Percentiles rank a stretch among this genome's conserved stretches.
These are phyloP conservation scores for Acanthacorydalis orientalis DNA, from an alignment of 2,888 invertebrate species.

Conservation along the genomic window DNA sequence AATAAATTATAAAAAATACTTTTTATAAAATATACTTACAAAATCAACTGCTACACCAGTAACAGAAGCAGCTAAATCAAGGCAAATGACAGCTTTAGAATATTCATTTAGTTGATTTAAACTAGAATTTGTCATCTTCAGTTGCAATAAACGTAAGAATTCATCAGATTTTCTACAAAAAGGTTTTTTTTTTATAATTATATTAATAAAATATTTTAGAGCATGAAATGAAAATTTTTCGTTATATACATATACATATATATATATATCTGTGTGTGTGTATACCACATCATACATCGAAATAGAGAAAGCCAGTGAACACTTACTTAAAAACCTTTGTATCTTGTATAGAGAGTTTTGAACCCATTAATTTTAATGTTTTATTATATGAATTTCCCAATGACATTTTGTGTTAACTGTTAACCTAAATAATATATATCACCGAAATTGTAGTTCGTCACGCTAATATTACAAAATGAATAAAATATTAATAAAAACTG, in stretches of 20 bases:
- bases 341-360: background rate
- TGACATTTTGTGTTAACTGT: no score
- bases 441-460: no score
- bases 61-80: constrained; percentile 38
- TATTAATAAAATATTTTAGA: no score
- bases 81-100: constrained; percentile 39
- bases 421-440: no score
- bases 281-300: no score
- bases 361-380: background rate
- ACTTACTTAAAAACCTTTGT: background rate
- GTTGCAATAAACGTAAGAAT: constrained; percentile 30
- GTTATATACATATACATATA: background rate
- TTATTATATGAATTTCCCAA: background rate
- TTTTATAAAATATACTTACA: constrained; percentile 21
- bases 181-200: no score
- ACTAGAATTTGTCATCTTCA: constrained; percentile 21
- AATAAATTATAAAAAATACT: no score
- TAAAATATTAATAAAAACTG: no score
- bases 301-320: no score
- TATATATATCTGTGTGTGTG: background rate
- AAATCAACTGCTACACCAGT: constrained; percentile 34
- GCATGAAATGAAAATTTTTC: constrained; percentile 5
- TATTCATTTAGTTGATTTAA: constrained; percentile 33
- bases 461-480: no score
- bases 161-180: constrained; percentile 35